Evolutionary conservation across 2,113 vertebrate genomes (phyloP), one percentile per base, ranked within the genome.

Genomic region (Anoplopoma fimbria): DNA sequence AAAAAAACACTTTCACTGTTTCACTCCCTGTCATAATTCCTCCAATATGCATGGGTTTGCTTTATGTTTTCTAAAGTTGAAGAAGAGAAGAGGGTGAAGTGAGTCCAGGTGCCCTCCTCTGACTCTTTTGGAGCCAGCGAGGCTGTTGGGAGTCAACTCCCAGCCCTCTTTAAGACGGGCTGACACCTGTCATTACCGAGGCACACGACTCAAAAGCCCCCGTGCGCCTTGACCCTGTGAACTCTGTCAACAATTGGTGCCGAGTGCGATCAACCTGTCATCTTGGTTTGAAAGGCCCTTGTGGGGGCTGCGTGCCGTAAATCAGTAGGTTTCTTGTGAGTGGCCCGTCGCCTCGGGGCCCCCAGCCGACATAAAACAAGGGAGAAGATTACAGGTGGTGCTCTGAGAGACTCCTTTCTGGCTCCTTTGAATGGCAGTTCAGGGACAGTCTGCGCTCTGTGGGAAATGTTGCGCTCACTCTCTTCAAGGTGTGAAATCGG

Each of bases 381-480:
- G 63, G 75, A 76, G 86, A 86, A 87, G 85, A 93, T 91, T 89
- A 91, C 81, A 92, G 92, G 90, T 86, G 86, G 80, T 47, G 75
- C 49, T 79, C 25, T 2, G 55, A 6, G 2, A 65, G 82, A 58
- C 87, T 84, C 83, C 83, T 61, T 1, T 33, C 45, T 53, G 84
- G 85, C 79, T 86, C 62, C 73, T 74, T 65, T 77, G 60, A 87
- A 64, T 53, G 73, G 73, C 74, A 65, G 75, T n/a, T 76, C 34
- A 58, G 85, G 83, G 89, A 90, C 85, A 75, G 87, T 85, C 83
- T 85, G 78, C 80, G 10, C 55, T 75, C 79, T 74, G 84, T 72
- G 82, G 75, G 73, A 71, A 81, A 73, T 69, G 62, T 79, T 87
- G 76, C 5, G 2, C 49, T 31, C 49, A 4, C 45, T 61, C 29